Conservation (phyloP, 1,140 invertebrate genomes). For the Contarinia nasturtii region DNA sequence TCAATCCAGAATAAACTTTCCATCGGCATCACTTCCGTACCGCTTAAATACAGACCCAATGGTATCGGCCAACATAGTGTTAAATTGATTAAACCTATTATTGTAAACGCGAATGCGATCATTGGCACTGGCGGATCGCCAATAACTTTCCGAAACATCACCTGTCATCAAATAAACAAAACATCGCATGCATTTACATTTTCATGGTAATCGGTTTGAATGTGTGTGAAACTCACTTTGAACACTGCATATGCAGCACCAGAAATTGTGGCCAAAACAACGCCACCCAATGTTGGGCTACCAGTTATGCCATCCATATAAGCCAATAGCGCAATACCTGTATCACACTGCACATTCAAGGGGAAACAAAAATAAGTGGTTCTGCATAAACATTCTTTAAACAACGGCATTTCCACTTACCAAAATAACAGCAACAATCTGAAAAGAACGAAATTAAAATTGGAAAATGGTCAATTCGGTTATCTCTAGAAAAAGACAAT, state of each 20-base stretch:
- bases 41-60: constrained; percentile 63
- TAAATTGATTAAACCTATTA: constrained; percentile 67
- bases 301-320: constrained; percentile 91
- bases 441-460: constrained; percentile 5
- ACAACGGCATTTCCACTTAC: too few relatives aligned
- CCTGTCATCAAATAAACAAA: constrained; percentile 28
- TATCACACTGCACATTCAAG: too few relatives aligned
- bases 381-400: too few relatives aligned
- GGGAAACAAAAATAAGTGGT: too few relatives aligned
- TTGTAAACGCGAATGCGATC: constrained; percentile 69
- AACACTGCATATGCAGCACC: constrained; percentile 82
- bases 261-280: constrained; percentile 73
- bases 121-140: constrained; percentile 78
- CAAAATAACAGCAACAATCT: constrained; percentile 92
- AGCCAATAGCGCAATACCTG: constrained; percentile 77
- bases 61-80: constrained; percentile 72
- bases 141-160: constrained; percentile 76
- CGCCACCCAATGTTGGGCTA: constrained; percentile 72
- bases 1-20: constrained; percentile 62
- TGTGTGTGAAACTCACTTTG: constrained; percentile 39
- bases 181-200: neutral
- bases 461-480: too few relatives aligned
- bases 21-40: constrained; percentile 59
- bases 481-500: too few relatives aligned
- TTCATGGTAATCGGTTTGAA: constrained; percentile 10